These are phyloP conservation scores for Daptonema setosum DNA, from an alignment of 2,888 invertebrate genomes.

Conservation along the genomic window DNA sequence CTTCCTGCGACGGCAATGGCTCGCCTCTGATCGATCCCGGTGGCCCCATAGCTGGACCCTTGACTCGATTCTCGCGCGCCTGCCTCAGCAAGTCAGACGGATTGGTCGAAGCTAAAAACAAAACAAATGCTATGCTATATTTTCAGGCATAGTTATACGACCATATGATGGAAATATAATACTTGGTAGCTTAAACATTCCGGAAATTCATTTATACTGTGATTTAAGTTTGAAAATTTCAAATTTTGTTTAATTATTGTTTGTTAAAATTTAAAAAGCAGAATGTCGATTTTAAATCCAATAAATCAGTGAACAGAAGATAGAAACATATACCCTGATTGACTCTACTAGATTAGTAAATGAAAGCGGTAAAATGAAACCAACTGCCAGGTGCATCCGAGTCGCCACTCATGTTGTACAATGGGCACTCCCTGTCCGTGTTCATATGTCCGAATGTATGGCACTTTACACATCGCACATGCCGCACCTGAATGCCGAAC, in stretches of 20 bases:
- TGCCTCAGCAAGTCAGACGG: constrained; percentile 7
- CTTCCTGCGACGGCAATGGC: constrained; percentile 1
- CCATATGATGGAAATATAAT: no score
- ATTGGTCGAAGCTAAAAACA: constrained; percentile 5
- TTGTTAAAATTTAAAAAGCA: no score
- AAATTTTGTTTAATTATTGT: no score
- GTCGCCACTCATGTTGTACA: constrained; percentile 41
- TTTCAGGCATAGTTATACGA: not conserved
- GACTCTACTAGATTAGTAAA: no score
- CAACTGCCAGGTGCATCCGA: constrained; percentile 24
- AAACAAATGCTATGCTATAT: not conserved
- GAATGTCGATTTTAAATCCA: no score
- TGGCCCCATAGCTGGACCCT: not conserved
- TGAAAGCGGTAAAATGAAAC: constrained; percentile 11
- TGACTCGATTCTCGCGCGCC: not conserved
- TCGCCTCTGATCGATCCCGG: constrained; percentile 5
- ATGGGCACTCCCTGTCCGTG: constrained; percentile 81
- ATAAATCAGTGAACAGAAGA: no score
- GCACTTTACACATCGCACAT: constrained; percentile 94
- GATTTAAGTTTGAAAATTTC: no score
- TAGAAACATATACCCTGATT: no score
- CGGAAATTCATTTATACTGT: no score
- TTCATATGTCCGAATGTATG: constrained; percentile 98
- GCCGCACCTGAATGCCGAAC: constrained; percentile 47
- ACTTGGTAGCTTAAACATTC: no score